phyloP scores from a whole-genome alignment of 2,797 vertebrate genomes.

The Perodicticus potto region DNA sequence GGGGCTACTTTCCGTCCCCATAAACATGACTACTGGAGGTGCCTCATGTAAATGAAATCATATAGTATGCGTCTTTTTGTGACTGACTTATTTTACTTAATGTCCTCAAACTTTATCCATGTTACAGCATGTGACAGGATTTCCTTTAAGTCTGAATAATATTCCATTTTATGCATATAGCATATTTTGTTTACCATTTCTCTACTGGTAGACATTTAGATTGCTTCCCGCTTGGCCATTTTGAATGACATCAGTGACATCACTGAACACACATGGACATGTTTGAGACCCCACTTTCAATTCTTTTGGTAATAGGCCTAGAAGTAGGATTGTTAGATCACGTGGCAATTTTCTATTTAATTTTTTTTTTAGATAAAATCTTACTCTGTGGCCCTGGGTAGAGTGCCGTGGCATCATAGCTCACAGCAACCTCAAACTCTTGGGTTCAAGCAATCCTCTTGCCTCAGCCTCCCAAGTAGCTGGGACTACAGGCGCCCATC shows the following conservation, averaged over 20 bases:
- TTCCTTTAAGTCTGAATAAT: not conserved
- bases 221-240: not conserved
- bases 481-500: no score
- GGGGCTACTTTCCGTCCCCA: not conserved
- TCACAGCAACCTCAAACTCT: no score
- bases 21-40: not conserved
- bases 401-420: no score
- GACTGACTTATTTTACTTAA: not conserved
- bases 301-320: not conserved
- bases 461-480: no score
- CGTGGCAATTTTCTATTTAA: not conserved
- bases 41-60: not conserved
- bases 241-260: not conserved
- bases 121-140: not conserved
- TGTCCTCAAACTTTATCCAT: not conserved
- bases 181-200: not conserved
- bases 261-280: not conserved
- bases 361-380: no score
- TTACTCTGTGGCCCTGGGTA: no score
- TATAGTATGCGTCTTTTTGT: not conserved
- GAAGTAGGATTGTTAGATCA: not conserved
- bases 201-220: fast-evolving
- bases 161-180: not conserved
- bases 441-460: no score
- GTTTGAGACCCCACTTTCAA: not conserved